Evolutionary conservation across 2,113 vertebrate species (phyloP), one percentile per base, ranked within the genome.

Genomic region (Tetraodon nigroviridis): DNA sequence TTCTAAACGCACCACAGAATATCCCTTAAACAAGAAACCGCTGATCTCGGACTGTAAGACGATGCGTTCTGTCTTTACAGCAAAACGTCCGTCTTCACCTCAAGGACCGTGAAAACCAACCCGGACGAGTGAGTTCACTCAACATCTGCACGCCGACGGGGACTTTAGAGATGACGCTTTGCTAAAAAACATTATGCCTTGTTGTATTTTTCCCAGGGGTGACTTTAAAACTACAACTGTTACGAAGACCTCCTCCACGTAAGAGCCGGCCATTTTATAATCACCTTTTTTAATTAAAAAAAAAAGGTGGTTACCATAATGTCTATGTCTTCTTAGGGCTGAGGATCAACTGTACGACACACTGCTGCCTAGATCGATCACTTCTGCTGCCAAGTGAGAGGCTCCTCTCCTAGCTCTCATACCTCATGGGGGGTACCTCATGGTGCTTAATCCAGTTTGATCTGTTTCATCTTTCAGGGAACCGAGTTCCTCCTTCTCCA

Each of bases 271-370:
- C 44, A 46, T n/a, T 16, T 16, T 44, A 44, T 44, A 17, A 5
- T 13, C 42, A 6, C 42, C 42, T 1, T n/a, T n/a, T n/a, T n/a
- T 15, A 14, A 44, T 16, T 44, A 7, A 17, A 44, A 44, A 15
- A 13, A 7, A 12, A 11, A 16, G 3, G 12, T 14, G 16, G 16
- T 16, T 15, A 44, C 42, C 16, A 17, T 15, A 13, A 46, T 46
- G 14, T 46, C 0, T 46, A 0, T 37, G 6, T 67, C 17, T 64
- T 8, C 12, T 19, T 55, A 90, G 89, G 24, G 15, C 84, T 62
- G 81, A 84, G 32, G 78, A 90, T 75, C 45, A 78, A 0, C 59
- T 89, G 63, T 89, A 84, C 17, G 78, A 50, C 59, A 80, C 59
- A 8, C 82, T 89, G 10, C 42, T 87, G 66, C 79, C 88, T 2